These are phyloP conservation scores for Zophobas atratus DNA, from an alignment of 1,140 invertebrate genomes.

Conservation along the genomic window DNA sequence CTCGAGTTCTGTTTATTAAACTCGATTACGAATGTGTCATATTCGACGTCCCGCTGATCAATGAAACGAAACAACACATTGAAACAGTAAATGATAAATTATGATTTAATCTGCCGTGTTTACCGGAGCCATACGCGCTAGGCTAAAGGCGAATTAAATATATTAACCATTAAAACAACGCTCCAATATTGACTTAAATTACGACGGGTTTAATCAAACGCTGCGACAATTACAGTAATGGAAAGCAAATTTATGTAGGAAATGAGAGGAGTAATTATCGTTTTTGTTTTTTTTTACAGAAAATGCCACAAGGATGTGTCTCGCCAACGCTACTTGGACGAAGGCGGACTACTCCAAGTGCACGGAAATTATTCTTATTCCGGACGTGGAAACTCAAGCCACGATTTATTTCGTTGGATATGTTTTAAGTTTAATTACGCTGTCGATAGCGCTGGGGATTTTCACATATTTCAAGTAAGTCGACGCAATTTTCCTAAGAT, in stretches of 20 bases:
- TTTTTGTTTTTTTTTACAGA: slow-evolving; percentile 71
- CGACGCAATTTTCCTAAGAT: no score
- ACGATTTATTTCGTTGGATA: slow-evolving; percentile 84
- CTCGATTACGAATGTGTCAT: slow-evolving; percentile 9
- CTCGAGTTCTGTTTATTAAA: slow-evolving; percentile 16
- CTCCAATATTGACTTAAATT: slow-evolving; percentile 11
- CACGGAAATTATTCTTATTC: slow-evolving; percentile 68
- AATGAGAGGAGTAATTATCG: neutral
- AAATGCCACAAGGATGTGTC: slow-evolving; percentile 81
- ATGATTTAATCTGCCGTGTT: slow-evolving; percentile 34
- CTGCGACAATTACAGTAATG: no score
- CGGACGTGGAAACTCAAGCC: slow-evolving; percentile 61
- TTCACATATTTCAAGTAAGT: slow-evolving; percentile 90
- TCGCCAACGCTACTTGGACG: slow-evolving; percentile 79
- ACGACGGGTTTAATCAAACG: neutral
- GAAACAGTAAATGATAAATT: slow-evolving; percentile 21
- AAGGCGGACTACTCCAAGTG: slow-evolving; percentile 81
- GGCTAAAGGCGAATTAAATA: slow-evolving; percentile 30
- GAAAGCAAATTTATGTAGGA: no score
- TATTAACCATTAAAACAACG: slow-evolving; percentile 6
- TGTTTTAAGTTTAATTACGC: slow-evolving; percentile 82
- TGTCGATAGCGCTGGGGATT: slow-evolving; percentile 83
- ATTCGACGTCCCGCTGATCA: slow-evolving; percentile 8
- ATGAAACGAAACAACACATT: neutral
- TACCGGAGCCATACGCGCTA: neutral